A percentile compares a stretch with the other conserved stretches of the same genome.
phyloP scores from a whole-genome alignment of 2,113 vertebrate species.

The Chamaea fasciata region DNA sequence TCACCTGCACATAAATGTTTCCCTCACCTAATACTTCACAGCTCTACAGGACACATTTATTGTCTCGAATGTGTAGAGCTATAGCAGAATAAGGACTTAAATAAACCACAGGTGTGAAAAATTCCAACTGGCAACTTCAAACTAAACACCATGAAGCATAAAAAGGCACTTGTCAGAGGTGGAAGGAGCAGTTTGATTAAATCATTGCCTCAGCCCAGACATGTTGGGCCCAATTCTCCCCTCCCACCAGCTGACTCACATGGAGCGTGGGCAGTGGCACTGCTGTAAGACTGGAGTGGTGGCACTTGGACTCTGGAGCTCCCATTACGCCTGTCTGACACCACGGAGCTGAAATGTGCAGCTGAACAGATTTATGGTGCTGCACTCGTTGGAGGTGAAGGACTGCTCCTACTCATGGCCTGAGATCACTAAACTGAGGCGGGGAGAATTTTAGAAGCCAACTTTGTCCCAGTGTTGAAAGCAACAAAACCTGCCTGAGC shows the following conservation, averaged over 20 bases:
- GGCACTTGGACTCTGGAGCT: conserved; percentile 56
- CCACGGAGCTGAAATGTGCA: conserved; percentile 1
- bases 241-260: conserved; percentile 49
- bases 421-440: neutral
- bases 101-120: conserved; percentile 54
- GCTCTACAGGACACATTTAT: neutral
- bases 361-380: conserved; percentile 18
- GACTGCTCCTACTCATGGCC: conserved; percentile 8
- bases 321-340: conserved; percentile 34
- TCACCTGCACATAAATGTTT: neutral
- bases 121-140: conserved; percentile 35
- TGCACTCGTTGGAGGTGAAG: neutral
- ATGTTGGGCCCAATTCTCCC: conserved; percentile 38
- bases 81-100: conserved; percentile 15
- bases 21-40: conserved; percentile 38
- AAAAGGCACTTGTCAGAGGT: conserved; percentile 41
- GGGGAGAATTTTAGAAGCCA: neutral
- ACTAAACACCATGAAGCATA: neutral
- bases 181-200: conserved; percentile 46
- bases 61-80: conserved; percentile 8
- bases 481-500: neutral
- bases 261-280: conserved; percentile 38
- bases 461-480: neutral
- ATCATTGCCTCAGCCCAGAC: conserved; percentile 41
- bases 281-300: conserved; percentile 16